A percentile compares a stretch with the other conserved stretches of the same genome.
Evolutionary conservation across 2,888 invertebrate genomes (phyloP).

Genomic region (Scrobipalpa costella): DNA sequence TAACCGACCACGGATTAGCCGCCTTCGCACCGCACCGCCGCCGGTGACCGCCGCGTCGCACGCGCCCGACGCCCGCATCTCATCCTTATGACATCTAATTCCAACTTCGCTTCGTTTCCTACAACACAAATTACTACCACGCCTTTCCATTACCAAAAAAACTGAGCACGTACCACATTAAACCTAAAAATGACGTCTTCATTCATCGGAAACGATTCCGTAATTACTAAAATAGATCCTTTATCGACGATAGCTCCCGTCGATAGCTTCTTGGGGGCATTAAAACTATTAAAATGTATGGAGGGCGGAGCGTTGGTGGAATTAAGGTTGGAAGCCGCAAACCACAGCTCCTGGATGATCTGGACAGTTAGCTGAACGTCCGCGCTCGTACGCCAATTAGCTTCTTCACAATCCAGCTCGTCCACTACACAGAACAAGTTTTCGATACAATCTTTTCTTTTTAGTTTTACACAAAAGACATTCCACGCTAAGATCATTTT

Average conservation of each 20-base stretch:
- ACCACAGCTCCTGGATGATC: constrained; percentile 74
- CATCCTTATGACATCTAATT: constrained; percentile 28
- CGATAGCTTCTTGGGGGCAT: constrained; percentile 57
- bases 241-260: constrained; percentile 48
- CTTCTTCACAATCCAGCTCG: constrained; percentile 33
- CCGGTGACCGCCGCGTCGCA: constrained; percentile 27
- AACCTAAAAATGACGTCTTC: constrained; percentile 44
- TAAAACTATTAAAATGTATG: constrained; percentile 75
- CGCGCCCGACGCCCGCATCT: constrained; percentile 30
- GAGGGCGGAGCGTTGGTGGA: constrained; percentile 59
- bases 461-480: neutral
- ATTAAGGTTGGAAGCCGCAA: constrained; percentile 69
- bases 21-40: constrained; percentile 41
- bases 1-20: constrained; percentile 70
- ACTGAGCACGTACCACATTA: constrained; percentile 45
- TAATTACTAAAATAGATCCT: constrained; percentile 46
- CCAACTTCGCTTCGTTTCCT: constrained; percentile 21
- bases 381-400: constrained; percentile 54
- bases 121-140: constrained; percentile 32
- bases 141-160: constrained; percentile 31
- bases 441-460: constrained; percentile 2
- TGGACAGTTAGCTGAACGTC: constrained; percentile 54
- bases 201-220: constrained; percentile 42
- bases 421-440: constrained; percentile 11
- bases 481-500: neutral